Conservation (phyloP, 1,140 invertebrate genomes). For the Limonius californicus region DNA sequence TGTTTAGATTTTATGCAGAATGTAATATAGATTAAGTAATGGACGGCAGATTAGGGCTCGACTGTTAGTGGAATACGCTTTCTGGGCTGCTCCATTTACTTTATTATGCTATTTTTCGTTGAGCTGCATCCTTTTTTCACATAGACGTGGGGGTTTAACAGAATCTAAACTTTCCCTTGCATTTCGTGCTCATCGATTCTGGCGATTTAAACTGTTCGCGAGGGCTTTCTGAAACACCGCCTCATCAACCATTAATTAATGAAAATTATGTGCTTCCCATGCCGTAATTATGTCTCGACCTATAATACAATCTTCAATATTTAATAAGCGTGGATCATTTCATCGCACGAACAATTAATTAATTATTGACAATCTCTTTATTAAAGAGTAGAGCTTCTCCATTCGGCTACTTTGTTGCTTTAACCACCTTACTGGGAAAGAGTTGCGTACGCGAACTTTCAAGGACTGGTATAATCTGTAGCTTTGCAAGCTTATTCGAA, state of each 20-base stretch:
- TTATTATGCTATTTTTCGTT: too few species aligned
- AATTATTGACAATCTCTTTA: not conserved
- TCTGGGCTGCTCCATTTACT: slow-evolving; percentile 5
- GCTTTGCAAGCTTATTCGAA: too few species aligned
- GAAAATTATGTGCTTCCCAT: not conserved
- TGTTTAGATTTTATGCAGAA: slow-evolving; percentile 22
- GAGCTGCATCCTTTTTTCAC: too few species aligned
- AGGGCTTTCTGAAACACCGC: too few species aligned
- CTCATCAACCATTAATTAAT: not conserved
- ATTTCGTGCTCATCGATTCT: too few species aligned
- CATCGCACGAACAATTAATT: not conserved
- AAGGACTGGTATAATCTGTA: too few species aligned
- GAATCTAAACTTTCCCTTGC: too few species aligned
- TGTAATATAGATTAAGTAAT: slow-evolving; percentile 24
- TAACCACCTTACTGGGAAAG: too few species aligned
- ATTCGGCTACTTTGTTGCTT: too few species aligned
- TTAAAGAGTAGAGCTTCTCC: not conserved
- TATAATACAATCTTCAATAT: not conserved
- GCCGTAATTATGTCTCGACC: not conserved
- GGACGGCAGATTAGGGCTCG: slow-evolving; percentile 21
- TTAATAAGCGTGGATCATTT: not conserved
- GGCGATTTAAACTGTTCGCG: too few species aligned
- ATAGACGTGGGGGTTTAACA: too few species aligned
- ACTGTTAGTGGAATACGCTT: slow-evolving; percentile 21
- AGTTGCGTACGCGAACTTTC: too few species aligned